phyloP scores from a whole-genome alignment of 2,888 invertebrate species.

The Drosophila cognata region DNA sequence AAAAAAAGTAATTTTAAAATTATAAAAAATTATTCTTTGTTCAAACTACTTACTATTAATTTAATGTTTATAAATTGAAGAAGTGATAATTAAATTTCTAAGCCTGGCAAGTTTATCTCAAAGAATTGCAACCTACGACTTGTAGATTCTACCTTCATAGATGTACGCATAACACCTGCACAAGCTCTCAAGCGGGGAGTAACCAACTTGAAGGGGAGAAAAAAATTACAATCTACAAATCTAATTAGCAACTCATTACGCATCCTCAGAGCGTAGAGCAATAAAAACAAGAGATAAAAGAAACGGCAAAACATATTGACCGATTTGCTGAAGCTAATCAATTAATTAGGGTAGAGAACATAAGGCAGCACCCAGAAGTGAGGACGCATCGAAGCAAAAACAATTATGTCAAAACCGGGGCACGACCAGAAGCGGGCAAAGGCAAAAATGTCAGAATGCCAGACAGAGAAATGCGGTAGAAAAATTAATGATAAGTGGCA shows the following conservation, averaged over 20 bases:
- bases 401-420: constrained; percentile 71
- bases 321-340: constrained; percentile 84
- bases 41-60: neutral
- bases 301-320: constrained; percentile 80
- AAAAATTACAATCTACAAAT: constrained; percentile 69
- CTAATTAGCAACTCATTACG: constrained; percentile 83
- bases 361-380: constrained; percentile 15
- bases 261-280: constrained; percentile 37
- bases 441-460: constrained; percentile 82
- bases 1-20: neutral
- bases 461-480: constrained; percentile 69
- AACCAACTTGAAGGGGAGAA: constrained; percentile 31
- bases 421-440: constrained; percentile 48
- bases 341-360: constrained; percentile 79
- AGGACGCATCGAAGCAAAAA: constrained; percentile 59
- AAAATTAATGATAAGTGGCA: constrained; percentile 79
- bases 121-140: constrained; percentile 17
- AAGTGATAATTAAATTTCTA: neutral
- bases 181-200: constrained; percentile 28
- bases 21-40: neutral
- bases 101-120: neutral
- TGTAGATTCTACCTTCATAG: neutral
- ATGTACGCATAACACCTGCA: constrained; percentile 31
- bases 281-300: constrained; percentile 54
- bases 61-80: neutral